Base-by-base conservation (phyloP, 2,888 invertebrate genomes). In the Drosophila conformis region DNA sequence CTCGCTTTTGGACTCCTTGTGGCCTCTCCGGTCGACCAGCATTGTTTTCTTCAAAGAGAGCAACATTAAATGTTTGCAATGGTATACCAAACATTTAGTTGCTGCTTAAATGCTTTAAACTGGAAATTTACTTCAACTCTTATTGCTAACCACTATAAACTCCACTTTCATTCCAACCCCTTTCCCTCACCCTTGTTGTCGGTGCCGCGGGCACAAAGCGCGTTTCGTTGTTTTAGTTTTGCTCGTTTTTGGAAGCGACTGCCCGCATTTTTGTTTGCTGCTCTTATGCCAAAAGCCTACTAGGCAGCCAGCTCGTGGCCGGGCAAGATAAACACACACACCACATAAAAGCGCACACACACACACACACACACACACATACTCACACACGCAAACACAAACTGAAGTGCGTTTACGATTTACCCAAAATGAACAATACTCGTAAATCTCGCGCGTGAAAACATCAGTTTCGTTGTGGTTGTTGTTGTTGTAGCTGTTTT, bases 381-480 rank as follows among this genome's bases (percentile, higher is more conserved):
- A 38, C 42, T 18, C 36, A 46, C 42, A 46, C 13, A 52, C 57
- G 38, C 42, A 49, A 54, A 36, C 31, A 38, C 27, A 35, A 21
- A 36, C 40, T 73, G 74, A 75, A 84, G 85, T 83, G 86, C 87
- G 85, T 85, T 87, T 85, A 78, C 84, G 82, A 81, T 83, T 82
- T 75, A 68, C 68, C 73, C 89, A 68, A 88, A 88, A 86, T 86
- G 81, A 78, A 88, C 83, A 75, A 68, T 67, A 83, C 87, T 86
- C 85, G 85, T 88, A 85, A 85, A 85, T 85, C 85, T 85, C 87
- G 82, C 81, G 83, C 81, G 83, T 77, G 87, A 88, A 88, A 85
- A 85, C 89, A 83, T 87, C 89, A 86, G 89, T 83, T 87, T 73
- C 65, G 72, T 29, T 52, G 40, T 35, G 64, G 46, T 54, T 48